Evolutionary conservation across 2,888 invertebrate genomes (phyloP), one percentile per base, ranked within the genome.

Genomic region (Ashinkailepas kermadecensis): DNA sequence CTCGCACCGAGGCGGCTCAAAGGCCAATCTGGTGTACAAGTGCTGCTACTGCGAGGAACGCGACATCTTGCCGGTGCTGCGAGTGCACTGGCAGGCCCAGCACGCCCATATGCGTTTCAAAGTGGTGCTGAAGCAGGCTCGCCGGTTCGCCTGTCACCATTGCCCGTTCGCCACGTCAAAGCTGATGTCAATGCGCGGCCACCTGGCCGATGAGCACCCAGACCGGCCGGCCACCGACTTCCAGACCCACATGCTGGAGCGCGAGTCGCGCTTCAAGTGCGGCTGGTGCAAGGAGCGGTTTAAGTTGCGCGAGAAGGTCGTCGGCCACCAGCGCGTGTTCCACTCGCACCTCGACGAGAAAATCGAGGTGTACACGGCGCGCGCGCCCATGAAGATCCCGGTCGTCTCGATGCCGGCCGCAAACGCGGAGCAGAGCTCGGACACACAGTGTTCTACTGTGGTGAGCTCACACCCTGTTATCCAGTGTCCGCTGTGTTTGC

Each of bases 181-280:
- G 56, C 7, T 21, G 54, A 2, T 56, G 21, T 8, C 1, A 1
- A 8, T 74, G 15, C 74, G 54, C 56, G 54, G 54, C 9, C 74
- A 74, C 56, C 21, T 74, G 74, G 9, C 56, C 21, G 3, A 39
- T 1, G 10, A 10, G 9, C 74, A 74, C 74, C 74, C 74, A 56
- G 74, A 21, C 56, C 15, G 3, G 18, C 21, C 54, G 8, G 8
- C 54, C 9, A 56, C 54, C 56, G 56, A 74, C 74, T 74, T 56
- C 74, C 18, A 7, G 10, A 54, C 54, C 13, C 74, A 12, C 56
- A 54, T 21, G 54, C 54, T 15, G 15, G 54, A 74, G 9, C 74
- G 74, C 54, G 15, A 74, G 74, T 21, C 56, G 56, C 74, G 74
- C 74, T 74, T 21, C 74, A 54, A 56, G 54, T 74, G 74, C 56